Base-by-base conservation (phyloP, 92 coral and sea anemone species). In the Actinernus sp. region DNA sequence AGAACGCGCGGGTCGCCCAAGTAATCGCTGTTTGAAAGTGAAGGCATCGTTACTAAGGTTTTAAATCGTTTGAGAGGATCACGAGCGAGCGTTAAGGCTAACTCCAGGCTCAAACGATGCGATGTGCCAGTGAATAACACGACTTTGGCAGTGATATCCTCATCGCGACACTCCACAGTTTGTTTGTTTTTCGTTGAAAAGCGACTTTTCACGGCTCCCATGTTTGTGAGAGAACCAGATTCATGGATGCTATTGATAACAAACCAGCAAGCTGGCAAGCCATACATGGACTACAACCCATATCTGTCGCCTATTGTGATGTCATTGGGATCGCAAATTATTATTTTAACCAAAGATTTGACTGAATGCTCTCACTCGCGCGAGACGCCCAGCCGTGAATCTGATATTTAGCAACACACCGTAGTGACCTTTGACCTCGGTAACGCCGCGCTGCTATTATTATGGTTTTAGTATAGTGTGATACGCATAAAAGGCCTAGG, bases 61-160 rank as follows among this genome's bases (percentile, higher is more conserved):
- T 94, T 94, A 63, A 87, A 94, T 7, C 89, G 63, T 14, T 82
- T 43, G n/a, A 66, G 84, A 38, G 97, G 52, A 49, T 94, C 97
- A 33, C 85, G 83, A 0, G 98, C 97, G 4, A 94, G 88, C 26
- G 85, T 81, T 8, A 91, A 65, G 10, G 94, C 98, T 43, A 90
- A 80, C 21, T 86, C 90, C 11, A 94, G 74, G 49, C 89, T 89
- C 55, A 87, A 77, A 65, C 82, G 84, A 68, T 94, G 89, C 11
- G 98, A 94, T 20, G 89, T 75, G 7, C 98, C 98, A 12, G 98
- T 82, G 33, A 94, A 84, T 0, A 94, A 88, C 4, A 94, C 95
- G 33, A 90, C 77, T 63, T 94, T 90, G 1, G 92, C 82, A 22
- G 86, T 28, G n/a, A 63, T 24, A 22, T 76, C 80, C 12, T 79